Evolutionary conservation across 2,113 vertebrate genomes (phyloP).

Genomic region (Mobula birostris): DNA sequence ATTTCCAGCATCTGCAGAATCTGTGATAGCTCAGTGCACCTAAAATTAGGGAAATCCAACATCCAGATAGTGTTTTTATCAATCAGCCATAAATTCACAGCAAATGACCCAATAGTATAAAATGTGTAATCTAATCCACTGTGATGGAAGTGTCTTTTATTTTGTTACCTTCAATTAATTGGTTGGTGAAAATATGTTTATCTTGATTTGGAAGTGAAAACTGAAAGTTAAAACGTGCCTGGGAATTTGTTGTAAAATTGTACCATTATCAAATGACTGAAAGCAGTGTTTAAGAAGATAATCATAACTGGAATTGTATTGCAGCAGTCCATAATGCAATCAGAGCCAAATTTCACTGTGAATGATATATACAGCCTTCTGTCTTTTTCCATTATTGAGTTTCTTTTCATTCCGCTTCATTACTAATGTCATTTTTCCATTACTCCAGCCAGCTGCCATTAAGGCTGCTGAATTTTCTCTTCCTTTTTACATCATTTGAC

Average conservation of each 20-base stretch:
- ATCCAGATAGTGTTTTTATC: background rate
- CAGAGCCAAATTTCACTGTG: background rate
- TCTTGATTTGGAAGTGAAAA: background rate
- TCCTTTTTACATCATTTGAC: background rate
- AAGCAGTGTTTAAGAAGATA: background rate
- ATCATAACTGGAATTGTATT: constrained; percentile 12
- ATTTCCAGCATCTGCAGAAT: no score
- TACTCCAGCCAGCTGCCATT: constrained; percentile 9
- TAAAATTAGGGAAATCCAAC: no score
- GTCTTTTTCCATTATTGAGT: constrained; percentile 26
- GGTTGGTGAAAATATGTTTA: background rate
- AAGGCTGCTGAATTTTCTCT: background rate
- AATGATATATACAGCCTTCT: background rate
- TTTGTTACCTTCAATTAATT: background rate
- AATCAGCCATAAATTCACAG: background rate
- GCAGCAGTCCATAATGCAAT: background rate
- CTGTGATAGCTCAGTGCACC: no score
- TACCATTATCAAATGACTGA: background rate
- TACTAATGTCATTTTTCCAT: constrained; percentile 31
- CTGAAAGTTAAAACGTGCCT: background rate
- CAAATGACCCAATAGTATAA: background rate
- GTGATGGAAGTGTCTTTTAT: background rate
- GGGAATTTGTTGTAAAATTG: background rate
- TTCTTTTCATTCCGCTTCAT: constrained; percentile 15
- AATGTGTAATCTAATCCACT: background rate